Evolutionary conservation across 2,797 vertebrate genomes (phyloP), one percentile per base, ranked within the genome.

Genomic region (Spea hammondii): DNA sequence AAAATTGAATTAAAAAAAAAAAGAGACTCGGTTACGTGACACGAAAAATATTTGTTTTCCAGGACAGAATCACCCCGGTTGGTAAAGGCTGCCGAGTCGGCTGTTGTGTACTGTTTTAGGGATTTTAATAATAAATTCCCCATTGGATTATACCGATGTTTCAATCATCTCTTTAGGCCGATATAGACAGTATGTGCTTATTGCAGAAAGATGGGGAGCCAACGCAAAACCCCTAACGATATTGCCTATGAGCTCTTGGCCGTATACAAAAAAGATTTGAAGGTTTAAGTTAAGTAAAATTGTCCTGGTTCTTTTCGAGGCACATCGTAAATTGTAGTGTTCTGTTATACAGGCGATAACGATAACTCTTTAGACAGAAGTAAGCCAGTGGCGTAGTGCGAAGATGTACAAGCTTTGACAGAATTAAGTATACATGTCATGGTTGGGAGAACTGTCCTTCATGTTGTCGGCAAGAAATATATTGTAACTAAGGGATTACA

Each of bases 391-490:
- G 72, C 65, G 70, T 68, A 82, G 59, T 48, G 64, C 60, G n/a
- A 57, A 72, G 69, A 65, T 65, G 54, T 64, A 60, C 46, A 65
- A 55, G 8, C 8, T 62, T 59, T 59, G 14, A 45, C 59, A 48
- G 32, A n/a, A 44, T 3, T 57, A 53, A 80, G 64, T 59, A 1
- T 6, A 0, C 1, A 50, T 12, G 14, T 44, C 13, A 46, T 50
- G 14, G 46, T 1, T 1, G 66, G 60, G 53, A 46, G 4, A 4
- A 3, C 76, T 4, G 0, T 0, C 4, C 45, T 71, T 57, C 69
- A 72, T 67, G 62, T 67, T 78, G 82, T 49, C 59, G 57, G 45
- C 72, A 74, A 76, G 79, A 78, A 78, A 53, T 66, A 73, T 50
- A 53, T 67, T 11, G 5, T 49, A 66, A 32, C 32, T 32, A 32